Evolutionary conservation across 2,797 vertebrate species (phyloP).

Genomic region (Semotilus atromaculatus): DNA sequence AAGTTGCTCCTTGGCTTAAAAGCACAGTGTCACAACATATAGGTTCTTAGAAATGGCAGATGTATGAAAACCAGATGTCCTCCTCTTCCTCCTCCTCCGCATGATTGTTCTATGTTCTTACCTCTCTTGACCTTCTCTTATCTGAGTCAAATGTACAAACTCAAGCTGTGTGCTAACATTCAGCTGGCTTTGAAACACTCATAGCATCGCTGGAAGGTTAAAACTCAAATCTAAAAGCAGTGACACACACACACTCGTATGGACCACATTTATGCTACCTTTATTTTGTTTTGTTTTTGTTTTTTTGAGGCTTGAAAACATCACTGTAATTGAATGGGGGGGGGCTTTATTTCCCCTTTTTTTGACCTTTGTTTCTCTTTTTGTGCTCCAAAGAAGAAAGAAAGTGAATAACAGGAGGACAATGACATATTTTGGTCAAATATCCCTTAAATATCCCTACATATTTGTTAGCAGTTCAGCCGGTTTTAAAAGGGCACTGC

Average conservation of each 20-base stretch:
- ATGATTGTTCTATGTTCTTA: conserved; percentile 14
- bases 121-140: conserved; percentile 35
- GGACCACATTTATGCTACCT: not conserved
- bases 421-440: not conserved
- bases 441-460: not conserved
- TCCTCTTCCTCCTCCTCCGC: not conserved
- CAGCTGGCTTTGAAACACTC: not conserved
- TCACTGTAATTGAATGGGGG: too few relatives aligned
- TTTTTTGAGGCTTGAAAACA: too few relatives aligned
- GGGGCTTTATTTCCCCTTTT: too few relatives aligned
- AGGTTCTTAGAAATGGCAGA: conserved; percentile 29
- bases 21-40: conserved; percentile 17
- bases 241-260: not conserved
- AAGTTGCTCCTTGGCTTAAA: conserved; percentile 8
- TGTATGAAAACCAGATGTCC: conserved; percentile 31
- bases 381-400: not conserved
- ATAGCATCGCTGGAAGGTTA: not conserved
- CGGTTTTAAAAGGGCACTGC: not conserved
- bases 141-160: conserved; percentile 19
- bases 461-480: not conserved
- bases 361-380: not conserved
- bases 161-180: conserved; percentile 27
- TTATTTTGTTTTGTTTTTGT: not conserved
- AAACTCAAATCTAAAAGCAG: not conserved
- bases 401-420: not conserved